Base-by-base conservation (phyloP, 2,888 invertebrate species). In the Platycheirus rosarum region DNA sequence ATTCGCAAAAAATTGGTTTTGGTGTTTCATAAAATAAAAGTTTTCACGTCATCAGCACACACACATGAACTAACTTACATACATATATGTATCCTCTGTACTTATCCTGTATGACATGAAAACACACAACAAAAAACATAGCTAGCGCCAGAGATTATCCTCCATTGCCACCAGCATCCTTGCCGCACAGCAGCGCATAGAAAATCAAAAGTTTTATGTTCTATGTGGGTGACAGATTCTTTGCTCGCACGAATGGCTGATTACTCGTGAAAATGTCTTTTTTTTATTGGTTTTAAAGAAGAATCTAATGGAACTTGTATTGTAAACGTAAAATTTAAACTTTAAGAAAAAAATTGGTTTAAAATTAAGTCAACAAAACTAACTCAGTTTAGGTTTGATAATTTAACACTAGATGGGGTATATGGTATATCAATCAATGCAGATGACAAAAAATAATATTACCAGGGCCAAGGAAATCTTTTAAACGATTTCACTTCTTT, bases 21-120 rank as follows among this genome's bases (percentile, higher is more conserved):
- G 16, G 3, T 14, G 7, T 48, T 23, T 35, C 23, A 79, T 57
- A 65, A 57, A 48, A 65, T 51, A 70, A 70, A 71, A 82, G 51
- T 76, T 71, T 66, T 60, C 51, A 68, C 68, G 68, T 77, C 82
- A 82, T 29, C 66, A 73, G 66, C 77, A 77, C 77, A 73, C 71
- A 77, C 71, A n/a, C n/a, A n/a, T n/a, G n/a, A n/a, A n/a, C n/a
- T n/a, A n/a, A n/a, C n/a, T n/a, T n/a, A n/a, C n/a, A n/a, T n/a
- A n/a, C n/a, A 82, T 82, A 77, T 49, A 77, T 77, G 77, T 63
- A 65, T 73, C 65, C 23, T 40, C 18, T 66, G 20, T 66, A 49
- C 76, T 70, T 76, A 76, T 73, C 60, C 53, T 23, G 32, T n/a
- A 9, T 37, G 26, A n/a, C n/a, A n/a, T n/a, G n/a, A n/a, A n/a